Percentiles rank a stretch among this genome's conserved stretches.
phyloP scores from a whole-genome alignment of 2,113 vertebrate species.

The Azemiops feae region DNA sequence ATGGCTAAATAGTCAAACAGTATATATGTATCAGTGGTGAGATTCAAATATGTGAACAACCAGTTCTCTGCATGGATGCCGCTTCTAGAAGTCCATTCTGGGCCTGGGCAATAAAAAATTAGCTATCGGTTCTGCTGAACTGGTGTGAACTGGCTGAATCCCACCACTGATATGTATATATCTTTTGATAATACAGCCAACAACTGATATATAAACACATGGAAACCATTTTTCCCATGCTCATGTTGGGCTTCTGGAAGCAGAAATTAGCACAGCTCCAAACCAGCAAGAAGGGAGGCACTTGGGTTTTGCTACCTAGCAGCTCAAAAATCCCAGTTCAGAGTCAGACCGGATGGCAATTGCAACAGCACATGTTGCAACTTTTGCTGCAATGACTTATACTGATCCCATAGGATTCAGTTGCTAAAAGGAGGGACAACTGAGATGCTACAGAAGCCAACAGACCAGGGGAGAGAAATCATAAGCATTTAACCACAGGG shows the following conservation, averaged over 20 bases:
- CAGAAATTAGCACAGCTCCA: neutral
- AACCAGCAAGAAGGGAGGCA: neutral
- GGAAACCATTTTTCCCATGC: neutral
- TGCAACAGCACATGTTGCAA: neutral
- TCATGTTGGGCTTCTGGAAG: neutral
- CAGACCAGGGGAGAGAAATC: conserved; percentile 18
- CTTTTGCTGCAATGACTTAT: conserved; percentile 12
- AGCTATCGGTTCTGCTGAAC: too few species aligned
- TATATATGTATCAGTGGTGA: too few species aligned
- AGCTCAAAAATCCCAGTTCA: neutral
- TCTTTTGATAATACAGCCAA: neutral
- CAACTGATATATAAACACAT: neutral
- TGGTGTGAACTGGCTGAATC: too few species aligned
- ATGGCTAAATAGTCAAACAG: neutral
- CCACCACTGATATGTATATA: neutral
- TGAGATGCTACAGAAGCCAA: neutral
- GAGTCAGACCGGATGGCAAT: neutral
- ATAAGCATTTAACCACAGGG: conserved; percentile 30
- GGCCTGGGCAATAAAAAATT: too few species aligned
- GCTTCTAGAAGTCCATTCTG: too few species aligned
- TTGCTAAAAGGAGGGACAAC: conserved; percentile 23
- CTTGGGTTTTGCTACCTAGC: neutral
- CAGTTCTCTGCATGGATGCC: too few species aligned
- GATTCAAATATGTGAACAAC: too few species aligned
- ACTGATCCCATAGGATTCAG: conserved; percentile 3